Base-by-base conservation (phyloP, 2,797 vertebrate genomes). In the Neosilurus hyrtlii region DNA sequence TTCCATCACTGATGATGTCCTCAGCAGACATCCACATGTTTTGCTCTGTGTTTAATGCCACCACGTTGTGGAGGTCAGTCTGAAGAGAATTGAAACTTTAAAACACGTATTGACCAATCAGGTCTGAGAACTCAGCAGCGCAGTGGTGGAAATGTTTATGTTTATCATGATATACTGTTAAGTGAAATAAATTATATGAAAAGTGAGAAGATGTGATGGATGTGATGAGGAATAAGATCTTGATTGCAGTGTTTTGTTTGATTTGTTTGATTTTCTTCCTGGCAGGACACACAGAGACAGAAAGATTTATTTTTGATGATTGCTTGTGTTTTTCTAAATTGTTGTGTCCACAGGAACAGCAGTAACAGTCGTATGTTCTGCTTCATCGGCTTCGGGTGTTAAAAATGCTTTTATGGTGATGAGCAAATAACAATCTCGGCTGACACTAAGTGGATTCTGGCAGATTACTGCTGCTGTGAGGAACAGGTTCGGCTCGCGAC, bases 361-460 rank as follows among this genome's bases (percentile, higher is more conserved):
- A 67, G 75, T 80, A 82, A 26, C 68, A 61, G 75, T 78, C 76
- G 82, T 84, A 66, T 67, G 49, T 26, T 61, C 63, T 74, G 66
- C 80, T 82, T 86, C 76, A 80, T 86, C 84, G 83, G 84, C 81
- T 70, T 63, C 81, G 74, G 85, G 85, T 86, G 88, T 87, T 89
- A 85, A 82, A 84, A 89, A 86, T 88, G 81, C 83, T 87, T 90
- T 89, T 89, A 88, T 83, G 68, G 59, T 86, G 83, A 87, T 87
- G 82, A 86, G 84, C 83, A 86, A 88, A 88, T 86, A 84, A 78
- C 82, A 80, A 80, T 85, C 84, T 79, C 49, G 71, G 70, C 78
- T 89, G 86, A 88, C 89, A 83, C 83, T 85, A 85, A 88, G 75
- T 84, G 84, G 83, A 63, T 80, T 30, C 79, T 83, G 79, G 82